phyloP scores from a whole-genome alignment of 1,140 invertebrate genomes.

The Batillaria attramentaria region DNA sequence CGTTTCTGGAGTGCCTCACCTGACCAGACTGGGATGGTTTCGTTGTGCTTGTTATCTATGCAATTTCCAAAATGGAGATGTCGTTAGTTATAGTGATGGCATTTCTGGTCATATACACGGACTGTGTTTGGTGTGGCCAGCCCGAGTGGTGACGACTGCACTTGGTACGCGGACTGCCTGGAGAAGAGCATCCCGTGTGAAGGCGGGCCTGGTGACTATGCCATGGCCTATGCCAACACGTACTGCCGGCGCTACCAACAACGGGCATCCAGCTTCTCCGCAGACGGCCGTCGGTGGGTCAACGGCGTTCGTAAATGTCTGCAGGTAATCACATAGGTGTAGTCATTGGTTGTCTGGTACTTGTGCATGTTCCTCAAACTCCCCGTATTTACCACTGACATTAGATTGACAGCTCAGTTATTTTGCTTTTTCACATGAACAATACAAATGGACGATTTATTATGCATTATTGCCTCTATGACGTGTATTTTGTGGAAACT shows the following conservation, averaged over 20 bases:
- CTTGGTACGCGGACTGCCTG: conserved; percentile 4
- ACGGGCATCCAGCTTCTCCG: background rate
- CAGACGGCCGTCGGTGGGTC: background rate
- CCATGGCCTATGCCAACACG: background rate
- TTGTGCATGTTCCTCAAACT: too few species aligned
- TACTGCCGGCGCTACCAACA: background rate
- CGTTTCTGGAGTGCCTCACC: background rate
- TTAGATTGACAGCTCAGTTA: too few species aligned
- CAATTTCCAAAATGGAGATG: background rate
- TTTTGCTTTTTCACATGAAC: too few species aligned
- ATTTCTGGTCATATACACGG: background rate
- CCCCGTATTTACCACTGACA: too few species aligned
- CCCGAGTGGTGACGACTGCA: background rate
- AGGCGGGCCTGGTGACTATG: background rate
- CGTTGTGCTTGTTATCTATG: background rate
- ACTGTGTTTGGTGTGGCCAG: background rate
- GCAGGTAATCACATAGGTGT: too few species aligned
- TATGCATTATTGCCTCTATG: too few species aligned
- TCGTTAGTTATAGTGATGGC: background rate
- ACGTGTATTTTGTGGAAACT: too few species aligned
- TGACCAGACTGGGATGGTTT: background rate
- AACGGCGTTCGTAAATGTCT: background rate
- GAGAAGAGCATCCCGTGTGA: background rate
- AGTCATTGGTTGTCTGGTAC: too few species aligned
- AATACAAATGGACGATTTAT: too few species aligned